A percentile compares a stretch with the other conserved stretches of the same genome.
Conservation (phyloP, 2,797 vertebrate genomes). For the Fistularia commersonii region DNA sequence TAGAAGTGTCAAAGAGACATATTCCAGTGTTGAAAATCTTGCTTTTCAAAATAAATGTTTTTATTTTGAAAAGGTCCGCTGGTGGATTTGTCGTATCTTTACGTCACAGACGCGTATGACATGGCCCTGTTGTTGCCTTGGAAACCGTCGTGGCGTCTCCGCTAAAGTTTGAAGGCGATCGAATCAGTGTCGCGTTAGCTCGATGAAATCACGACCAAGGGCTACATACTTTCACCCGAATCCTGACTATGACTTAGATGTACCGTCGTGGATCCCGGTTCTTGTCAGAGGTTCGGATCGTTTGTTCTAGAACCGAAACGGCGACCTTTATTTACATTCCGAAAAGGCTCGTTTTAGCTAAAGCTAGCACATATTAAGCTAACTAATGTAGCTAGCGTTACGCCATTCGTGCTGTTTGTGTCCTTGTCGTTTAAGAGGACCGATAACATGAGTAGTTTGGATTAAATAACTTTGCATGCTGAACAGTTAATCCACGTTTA, state of each 20-base stretch:
- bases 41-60: too few relatives aligned
- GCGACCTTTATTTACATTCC: not conserved
- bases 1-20: too few relatives aligned
- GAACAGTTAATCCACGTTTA: too few relatives aligned
- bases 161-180: conserved; percentile 9
- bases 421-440: too few relatives aligned
- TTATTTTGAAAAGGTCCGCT: too few relatives aligned
- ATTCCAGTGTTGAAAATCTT: too few relatives aligned
- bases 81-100: conserved; percentile 2
- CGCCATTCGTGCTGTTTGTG: too few relatives aligned
- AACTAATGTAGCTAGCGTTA: conserved; percentile 18
- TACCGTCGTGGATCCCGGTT: fast-evolving
- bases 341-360: conserved; percentile 7
- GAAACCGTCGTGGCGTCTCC: conserved; percentile 55
- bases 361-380: conserved; percentile 31
- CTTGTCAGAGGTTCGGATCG: not conserved
- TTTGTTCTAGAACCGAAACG: not conserved
- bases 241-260: not conserved
- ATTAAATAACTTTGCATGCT: too few relatives aligned
- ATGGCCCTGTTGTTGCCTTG: conserved; percentile 46
- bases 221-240: not conserved
- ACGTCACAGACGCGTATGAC: conserved; percentile 19
- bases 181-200: conserved; percentile 4
- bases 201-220: conserved; percentile 23
- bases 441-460: too few relatives aligned